These are phyloP conservation scores for Parochlus steinenii DNA, from an alignment of 2,888 invertebrate genomes.

Conservation along the genomic window DNA sequence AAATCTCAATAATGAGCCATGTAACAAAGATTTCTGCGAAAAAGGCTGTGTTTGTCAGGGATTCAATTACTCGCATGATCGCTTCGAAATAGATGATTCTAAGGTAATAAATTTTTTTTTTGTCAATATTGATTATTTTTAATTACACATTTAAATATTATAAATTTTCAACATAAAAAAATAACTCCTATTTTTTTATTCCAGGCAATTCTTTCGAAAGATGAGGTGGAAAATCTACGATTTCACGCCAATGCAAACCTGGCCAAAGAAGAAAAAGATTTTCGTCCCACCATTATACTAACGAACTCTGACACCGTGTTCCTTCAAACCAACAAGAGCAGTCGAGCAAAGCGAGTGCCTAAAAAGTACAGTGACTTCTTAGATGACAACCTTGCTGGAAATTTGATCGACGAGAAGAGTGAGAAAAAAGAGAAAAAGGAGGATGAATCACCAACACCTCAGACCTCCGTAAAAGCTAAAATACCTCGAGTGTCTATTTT, in stretches of 20 bases:
- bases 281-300: constrained; percentile 51
- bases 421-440: constrained; percentile 6
- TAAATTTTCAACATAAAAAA: not conserved
- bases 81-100: constrained; percentile 42
- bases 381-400: constrained; percentile 17
- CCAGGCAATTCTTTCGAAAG: constrained; percentile 24
- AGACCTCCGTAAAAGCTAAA: not conserved
- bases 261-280: constrained; percentile 52
- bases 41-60: constrained; percentile 53
- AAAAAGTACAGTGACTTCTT: constrained; percentile 41
- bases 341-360: constrained; percentile 40
- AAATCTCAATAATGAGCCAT: too few relatives aligned
- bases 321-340: constrained; percentile 32
- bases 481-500: too few relatives aligned
- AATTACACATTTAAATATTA: constrained; percentile 29
- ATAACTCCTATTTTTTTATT: constrained; percentile 1
- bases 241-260: constrained; percentile 33
- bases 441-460: not conserved
- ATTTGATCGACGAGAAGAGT: not conserved
- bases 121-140: constrained; percentile 50
- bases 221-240: constrained; percentile 27
- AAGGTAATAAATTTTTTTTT: too few relatives aligned
- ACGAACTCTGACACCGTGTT: constrained; percentile 46
- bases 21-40: constrained; percentile 38
- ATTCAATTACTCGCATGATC: constrained; percentile 33